Evolutionary conservation across 2,888 invertebrate genomes (phyloP), one percentile per base, ranked within the genome.

Genomic region (Neria commutata): DNA sequence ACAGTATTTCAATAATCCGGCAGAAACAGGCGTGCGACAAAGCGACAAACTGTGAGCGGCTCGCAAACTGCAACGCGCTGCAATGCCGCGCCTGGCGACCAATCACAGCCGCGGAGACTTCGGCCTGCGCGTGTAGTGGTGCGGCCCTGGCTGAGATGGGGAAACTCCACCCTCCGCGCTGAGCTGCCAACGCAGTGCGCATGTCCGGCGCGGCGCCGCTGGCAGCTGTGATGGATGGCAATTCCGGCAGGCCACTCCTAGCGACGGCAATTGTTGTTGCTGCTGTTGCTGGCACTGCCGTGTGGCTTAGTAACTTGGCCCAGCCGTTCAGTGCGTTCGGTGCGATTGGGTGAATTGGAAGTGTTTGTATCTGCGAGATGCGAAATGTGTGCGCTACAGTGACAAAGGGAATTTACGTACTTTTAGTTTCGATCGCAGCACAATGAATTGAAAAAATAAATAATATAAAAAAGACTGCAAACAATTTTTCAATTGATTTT

Each of bases 281-380:
- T 55, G 34, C n/a, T 24, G 25, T 3, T 49, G 33, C 33, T 60
- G 56, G 24, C 58, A 29, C 47, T 60, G 58, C 37, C 49, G 61
- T 60, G 52, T 54, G 49, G 45, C 54, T 40, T 25, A 45, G 34
- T 47, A 52, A 45, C 42, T 58, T 19, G 46, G 16, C 47, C 46
- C 33, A 62, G 61, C 48, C 49, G 59, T 63, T 78, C 67, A 82
- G 81, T 81, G 73, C 76, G 74, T 72, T 76, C 72, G 73, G 79
- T 77, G 78, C 77, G 75, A 81, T 80, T 81, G 81, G 75, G 78
- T 73, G 74, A 77, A 72, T 70, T 72, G 77, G 80, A 75, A 71
- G 69, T 77, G 19, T 21, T 8, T 19, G 21, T 37, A 17, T 34
- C 37, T 54, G 23, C n/a, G 48, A 17, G 17, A 16, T n/a, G 46